These are phyloP conservation scores for Agapornis canus DNA, from an alignment of 2,797 vertebrate genomes.

Conservation along the genomic window DNA sequence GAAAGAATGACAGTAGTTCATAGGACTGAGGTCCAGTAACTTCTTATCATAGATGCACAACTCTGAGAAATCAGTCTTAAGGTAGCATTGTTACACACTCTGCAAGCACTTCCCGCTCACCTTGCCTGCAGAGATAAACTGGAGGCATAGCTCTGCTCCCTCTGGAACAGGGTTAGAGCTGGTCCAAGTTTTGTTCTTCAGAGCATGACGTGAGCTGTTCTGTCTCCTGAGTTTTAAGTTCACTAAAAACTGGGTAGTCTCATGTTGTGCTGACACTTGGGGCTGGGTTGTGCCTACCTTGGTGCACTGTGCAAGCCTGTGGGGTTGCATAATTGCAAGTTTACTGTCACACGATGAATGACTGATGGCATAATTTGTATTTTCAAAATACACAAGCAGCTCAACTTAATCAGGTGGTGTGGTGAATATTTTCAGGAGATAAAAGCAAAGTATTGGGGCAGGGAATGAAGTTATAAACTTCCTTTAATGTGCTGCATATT, in stretches of 20 bases:
- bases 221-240: neutral
- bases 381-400: constrained; percentile 72
- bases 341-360: constrained; percentile 54
- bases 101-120: neutral
- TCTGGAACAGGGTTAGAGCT: neutral
- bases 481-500: constrained; percentile 58
- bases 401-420: constrained; percentile 60
- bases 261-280: neutral
- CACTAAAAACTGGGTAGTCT: neutral
- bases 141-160: neutral
- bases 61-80: neutral
- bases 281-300: constrained; percentile 1
- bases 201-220: accelerated
- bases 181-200: neutral
- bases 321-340: constrained; percentile 63
- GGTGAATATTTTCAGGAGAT: constrained; percentile 66
- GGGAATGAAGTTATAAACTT: constrained; percentile 38
- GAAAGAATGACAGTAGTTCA: neutral
- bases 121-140: neutral
- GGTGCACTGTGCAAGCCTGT: constrained; percentile 17
- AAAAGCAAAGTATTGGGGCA: constrained; percentile 62
- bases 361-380: constrained; percentile 74
- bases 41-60: neutral
- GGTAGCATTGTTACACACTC: neutral
- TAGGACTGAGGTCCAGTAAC: neutral